Percentiles rank a stretch among this genome's conserved stretches.
Conservation (phyloP, 2,113 vertebrate genomes). For the Myiagra hebetior region DNA sequence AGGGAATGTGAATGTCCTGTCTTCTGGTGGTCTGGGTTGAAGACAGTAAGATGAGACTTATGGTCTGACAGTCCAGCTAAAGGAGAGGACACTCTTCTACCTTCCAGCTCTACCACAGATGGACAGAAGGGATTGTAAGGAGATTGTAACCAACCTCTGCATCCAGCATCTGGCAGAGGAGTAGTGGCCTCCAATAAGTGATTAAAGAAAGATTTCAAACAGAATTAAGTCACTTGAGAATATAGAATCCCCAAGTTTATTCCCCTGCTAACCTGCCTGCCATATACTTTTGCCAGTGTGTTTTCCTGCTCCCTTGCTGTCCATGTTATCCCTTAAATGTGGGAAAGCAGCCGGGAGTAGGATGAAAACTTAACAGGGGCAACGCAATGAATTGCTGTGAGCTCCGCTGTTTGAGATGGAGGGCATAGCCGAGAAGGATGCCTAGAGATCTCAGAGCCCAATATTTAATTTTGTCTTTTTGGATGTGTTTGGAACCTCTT, state of each 20-base stretch:
- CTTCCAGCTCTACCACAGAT: neutral
- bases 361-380: neutral
- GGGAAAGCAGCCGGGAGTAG: neutral
- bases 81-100: neutral
- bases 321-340: neutral
- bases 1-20: neutral
- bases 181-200: neutral
- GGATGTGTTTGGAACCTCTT: neutral
- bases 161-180: neutral
- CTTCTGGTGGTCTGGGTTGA: neutral
- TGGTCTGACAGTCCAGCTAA: neutral
- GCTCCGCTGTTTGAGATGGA: neutral
- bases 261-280: neutral
- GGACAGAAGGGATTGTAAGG: neutral
- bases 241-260: neutral
- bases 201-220: neutral
- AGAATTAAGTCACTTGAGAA: neutral
- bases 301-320: neutral
- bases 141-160: neutral
- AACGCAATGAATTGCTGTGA: neutral
- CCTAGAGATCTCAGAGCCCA: neutral
- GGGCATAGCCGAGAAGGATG: neutral
- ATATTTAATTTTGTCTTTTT: neutral
- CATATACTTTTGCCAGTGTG: neutral
- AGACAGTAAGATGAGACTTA: neutral